Evolutionary conservation across 2,888 invertebrate genomes (phyloP).

Genomic region (Polyommatus icarus): DNA sequence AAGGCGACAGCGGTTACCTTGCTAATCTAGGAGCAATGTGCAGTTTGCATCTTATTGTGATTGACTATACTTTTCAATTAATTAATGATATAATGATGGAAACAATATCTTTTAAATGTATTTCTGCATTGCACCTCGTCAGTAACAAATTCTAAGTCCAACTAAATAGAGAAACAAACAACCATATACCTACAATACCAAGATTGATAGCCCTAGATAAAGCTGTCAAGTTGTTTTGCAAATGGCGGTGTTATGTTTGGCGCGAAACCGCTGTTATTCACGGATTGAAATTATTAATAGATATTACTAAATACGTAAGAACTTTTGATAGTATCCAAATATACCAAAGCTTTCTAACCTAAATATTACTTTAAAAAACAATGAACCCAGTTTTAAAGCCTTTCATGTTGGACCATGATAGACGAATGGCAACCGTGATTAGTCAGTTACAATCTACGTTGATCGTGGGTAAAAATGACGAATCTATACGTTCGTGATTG

Average conservation of each 20-base stretch:
- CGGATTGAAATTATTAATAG: slow-evolving; percentile 14
- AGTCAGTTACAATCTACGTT: too few species aligned
- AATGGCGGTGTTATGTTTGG: slow-evolving; percentile 6
- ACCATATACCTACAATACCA: not conserved
- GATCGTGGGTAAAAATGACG: too few species aligned
- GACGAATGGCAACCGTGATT: not conserved
- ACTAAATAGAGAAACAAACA: not conserved
- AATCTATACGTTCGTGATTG: too few species aligned
- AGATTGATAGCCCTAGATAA: not conserved
- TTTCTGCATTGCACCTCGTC: too few species aligned
- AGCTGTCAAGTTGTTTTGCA: slow-evolving; percentile 1
- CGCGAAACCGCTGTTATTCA: not conserved
- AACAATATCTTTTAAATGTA: too few species aligned
- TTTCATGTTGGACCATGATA: not conserved
- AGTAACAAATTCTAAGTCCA: not conserved
- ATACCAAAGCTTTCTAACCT: not conserved
- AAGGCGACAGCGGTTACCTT: too few species aligned
- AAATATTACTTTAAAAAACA: not conserved
- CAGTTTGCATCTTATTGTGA: too few species aligned
- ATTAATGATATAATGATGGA: too few species aligned
- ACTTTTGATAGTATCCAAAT: not conserved
- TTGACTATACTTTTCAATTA: too few species aligned
- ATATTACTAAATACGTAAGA: slow-evolving; percentile 8
- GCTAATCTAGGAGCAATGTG: too few species aligned
- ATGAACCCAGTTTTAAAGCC: not conserved